These are phyloP conservation scores for Erebia aethiops DNA, from an alignment of 2,888 invertebrate species.

Conservation along the genomic window DNA sequence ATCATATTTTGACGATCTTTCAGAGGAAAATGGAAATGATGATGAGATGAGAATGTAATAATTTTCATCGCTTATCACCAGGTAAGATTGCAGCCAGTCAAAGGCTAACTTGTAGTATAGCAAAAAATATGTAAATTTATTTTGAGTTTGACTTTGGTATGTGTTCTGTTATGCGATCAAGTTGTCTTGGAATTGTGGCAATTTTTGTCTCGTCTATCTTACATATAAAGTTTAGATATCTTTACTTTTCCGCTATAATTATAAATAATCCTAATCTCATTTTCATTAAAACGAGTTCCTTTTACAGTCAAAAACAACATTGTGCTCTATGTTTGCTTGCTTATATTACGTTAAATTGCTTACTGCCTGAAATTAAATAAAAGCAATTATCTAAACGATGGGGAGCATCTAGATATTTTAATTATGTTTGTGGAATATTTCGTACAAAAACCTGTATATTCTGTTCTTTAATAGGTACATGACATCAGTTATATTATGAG, in stretches of 20 bases:
- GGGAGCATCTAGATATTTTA: neutral
- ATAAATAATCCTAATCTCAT: slow-evolving; percentile 5
- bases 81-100: no score
- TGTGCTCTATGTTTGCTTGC: slow-evolving; percentile 4
- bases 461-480: no score
- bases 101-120: no score
- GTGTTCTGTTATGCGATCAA: no score
- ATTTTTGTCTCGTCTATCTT: neutral
- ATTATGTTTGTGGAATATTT: neutral
- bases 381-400: neutral
- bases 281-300: slow-evolving; percentile 13
- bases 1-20: no score
- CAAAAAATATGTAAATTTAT: no score
- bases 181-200: neutral
- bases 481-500: no score
- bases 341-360: neutral
- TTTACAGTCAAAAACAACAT: slow-evolving; percentile 5
- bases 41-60: no score
- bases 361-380: neutral
- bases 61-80: no score
- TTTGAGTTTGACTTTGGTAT: no score
- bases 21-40: no score
- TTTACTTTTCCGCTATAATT: neutral
- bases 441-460: neutral
- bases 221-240: neutral